These are phyloP conservation scores for Pimephales promelas DNA, from an alignment of 2,113 vertebrate genomes.

Conservation along the genomic window DNA sequence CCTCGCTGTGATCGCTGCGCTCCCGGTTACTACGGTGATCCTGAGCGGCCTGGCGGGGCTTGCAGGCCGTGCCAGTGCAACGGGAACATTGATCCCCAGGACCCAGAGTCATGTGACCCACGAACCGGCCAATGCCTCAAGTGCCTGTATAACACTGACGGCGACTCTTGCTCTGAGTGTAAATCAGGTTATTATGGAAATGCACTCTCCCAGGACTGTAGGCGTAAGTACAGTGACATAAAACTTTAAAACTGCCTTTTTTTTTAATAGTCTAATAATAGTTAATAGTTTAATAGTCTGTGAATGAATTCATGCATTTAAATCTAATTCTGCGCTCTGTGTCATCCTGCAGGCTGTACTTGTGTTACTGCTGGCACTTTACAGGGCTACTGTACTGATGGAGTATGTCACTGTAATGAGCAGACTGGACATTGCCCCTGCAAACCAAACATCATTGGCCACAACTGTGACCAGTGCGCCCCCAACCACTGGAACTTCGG, in stretches of 20 bases:
- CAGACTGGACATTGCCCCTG: constrained; percentile 78
- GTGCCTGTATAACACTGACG: constrained; percentile 81
- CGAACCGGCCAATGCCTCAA: constrained; percentile 78
- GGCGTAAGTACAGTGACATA: constrained; percentile 70
- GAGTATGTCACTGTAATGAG: constrained; percentile 75
- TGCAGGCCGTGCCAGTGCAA: constrained; percentile 84
- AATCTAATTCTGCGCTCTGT: background rate
- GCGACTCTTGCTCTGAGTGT: constrained; percentile 76
- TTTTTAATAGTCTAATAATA: too few species aligned
- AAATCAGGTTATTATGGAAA: constrained; percentile 81
- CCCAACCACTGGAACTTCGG: constrained; percentile 83
- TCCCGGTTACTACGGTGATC: constrained; percentile 81
- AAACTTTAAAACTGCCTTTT: background rate
- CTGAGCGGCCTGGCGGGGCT: constrained; percentile 67
- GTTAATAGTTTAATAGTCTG: too few species aligned
- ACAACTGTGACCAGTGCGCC: constrained; percentile 80
- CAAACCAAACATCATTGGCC: constrained; percentile 73
- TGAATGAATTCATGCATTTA: background rate
- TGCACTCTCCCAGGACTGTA: constrained; percentile 80
- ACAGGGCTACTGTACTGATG: constrained; percentile 63
- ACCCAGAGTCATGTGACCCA: constrained; percentile 81
- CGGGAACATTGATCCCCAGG: constrained; percentile 80
- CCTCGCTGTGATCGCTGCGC: constrained; percentile 82
- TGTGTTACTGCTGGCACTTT: constrained; percentile 80
- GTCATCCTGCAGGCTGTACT: constrained; percentile 72